Evolutionary conservation across 2,797 vertebrate genomes (phyloP).

Genomic region (Brachyalestes nurse): DNA sequence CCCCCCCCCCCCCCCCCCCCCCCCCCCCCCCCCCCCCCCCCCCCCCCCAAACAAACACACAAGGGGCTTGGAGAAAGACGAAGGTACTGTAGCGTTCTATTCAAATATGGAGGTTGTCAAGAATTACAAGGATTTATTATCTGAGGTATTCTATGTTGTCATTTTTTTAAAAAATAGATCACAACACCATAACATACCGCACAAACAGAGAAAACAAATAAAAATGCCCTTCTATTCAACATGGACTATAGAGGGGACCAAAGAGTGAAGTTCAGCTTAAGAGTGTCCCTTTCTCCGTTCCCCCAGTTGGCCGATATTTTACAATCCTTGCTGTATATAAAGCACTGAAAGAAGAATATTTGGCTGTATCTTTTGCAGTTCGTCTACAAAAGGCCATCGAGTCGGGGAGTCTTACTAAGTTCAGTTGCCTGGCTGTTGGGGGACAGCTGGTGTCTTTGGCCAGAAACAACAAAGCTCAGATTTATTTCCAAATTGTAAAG

Average conservation of each 20-base stretch:
- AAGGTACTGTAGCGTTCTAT: slow-evolving; percentile 62
- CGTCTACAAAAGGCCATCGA: slow-evolving; percentile 57
- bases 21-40: too few relatives aligned
- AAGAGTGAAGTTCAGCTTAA: slow-evolving; percentile 43
- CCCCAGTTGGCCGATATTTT: slow-evolving; percentile 58
- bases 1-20: too few relatives aligned
- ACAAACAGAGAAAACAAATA: slow-evolving; percentile 60
- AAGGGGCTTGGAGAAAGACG: slow-evolving; percentile 21
- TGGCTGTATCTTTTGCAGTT: slow-evolving; percentile 74
- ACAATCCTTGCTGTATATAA: slow-evolving; percentile 84
- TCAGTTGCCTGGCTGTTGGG: slow-evolving; percentile 47
- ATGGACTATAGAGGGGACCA: slow-evolving; percentile 56
- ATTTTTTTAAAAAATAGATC: slow-evolving; percentile 68
- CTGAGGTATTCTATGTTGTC: slow-evolving; percentile 84
- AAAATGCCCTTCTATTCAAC: slow-evolving; percentile 29
- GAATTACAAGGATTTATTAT: slow-evolving; percentile 79
- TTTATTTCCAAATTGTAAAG: background rate
- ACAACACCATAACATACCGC: slow-evolving; percentile 70
- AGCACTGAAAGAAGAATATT: slow-evolving; percentile 81
- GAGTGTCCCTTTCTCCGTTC: slow-evolving; percentile 62
- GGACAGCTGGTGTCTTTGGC: slow-evolving; percentile 45
- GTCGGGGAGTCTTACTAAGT: slow-evolving; percentile 51
- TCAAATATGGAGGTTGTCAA: slow-evolving; percentile 71
- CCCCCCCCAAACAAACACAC: slow-evolving; percentile 3
- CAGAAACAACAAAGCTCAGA: slow-evolving; percentile 43